A percentile compares a stretch with the other conserved stretches of the same genome.
Conservation (phyloP, 2,113 vertebrate genomes). For the Lampris incognitus region DNA sequence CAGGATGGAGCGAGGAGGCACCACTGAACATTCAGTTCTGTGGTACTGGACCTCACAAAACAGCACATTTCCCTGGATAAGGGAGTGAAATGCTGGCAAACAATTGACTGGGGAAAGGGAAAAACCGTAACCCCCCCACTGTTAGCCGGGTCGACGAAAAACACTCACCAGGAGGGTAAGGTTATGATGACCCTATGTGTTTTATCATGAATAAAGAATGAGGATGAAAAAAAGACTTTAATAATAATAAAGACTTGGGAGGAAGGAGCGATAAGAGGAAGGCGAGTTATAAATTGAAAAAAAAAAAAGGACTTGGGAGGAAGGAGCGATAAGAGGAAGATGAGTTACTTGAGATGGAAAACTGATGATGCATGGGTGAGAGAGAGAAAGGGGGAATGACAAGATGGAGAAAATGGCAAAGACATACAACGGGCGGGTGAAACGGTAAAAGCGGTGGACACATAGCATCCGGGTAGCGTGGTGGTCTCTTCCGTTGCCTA, state of each 20-base stretch:
- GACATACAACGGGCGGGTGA: slow-evolving; percentile 6
- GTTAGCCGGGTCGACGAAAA: slow-evolving; percentile 20
- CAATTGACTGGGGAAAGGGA: neutral
- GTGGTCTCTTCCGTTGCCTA: no score
- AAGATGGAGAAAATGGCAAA: slow-evolving; percentile 10
- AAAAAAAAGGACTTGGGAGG: slow-evolving; percentile 22
- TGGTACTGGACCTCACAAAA: slow-evolving; percentile 35
- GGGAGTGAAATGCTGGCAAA: slow-evolving; percentile 46
- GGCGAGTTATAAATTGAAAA: neutral
- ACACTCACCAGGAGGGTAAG: slow-evolving; percentile 21
- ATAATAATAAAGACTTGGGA: slow-evolving; percentile 23
- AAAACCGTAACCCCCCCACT: neutral
- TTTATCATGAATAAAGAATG: slow-evolving; percentile 33
- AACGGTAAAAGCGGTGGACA: no score
- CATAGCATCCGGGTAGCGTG: no score
- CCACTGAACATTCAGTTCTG: slow-evolving; percentile 37
- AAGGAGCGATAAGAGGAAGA: slow-evolving; percentile 48
- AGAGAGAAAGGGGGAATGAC: slow-evolving; percentile 34
- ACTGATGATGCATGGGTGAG: slow-evolving; percentile 14
- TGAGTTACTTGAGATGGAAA: slow-evolving; percentile 49
- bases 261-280: slow-evolving; percentile 41
- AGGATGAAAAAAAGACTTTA: slow-evolving; percentile 20
- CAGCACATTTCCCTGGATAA: slow-evolving; percentile 23
- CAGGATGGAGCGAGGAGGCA: slow-evolving; percentile 36
- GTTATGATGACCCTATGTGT: slow-evolving; percentile 51